phyloP scores from a whole-genome alignment of 2,888 invertebrate species.

The Trachelus tabidus region DNA sequence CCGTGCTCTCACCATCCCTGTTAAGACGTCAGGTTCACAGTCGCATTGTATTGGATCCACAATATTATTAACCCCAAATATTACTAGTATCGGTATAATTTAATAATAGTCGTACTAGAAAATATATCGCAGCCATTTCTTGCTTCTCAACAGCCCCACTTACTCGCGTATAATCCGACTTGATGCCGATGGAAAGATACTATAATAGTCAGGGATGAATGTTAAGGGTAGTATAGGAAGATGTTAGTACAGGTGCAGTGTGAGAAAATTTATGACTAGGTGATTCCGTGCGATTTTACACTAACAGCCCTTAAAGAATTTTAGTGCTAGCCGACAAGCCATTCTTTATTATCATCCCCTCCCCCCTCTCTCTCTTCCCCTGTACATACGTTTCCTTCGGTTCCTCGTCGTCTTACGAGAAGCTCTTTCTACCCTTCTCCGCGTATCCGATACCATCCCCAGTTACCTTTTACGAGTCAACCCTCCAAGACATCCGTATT shows the following conservation, averaged over 20 bases:
- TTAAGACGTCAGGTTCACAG: not conserved
- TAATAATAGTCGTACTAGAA: not conserved
- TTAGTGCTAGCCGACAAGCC: not conserved
- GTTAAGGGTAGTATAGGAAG: not conserved
- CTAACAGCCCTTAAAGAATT: conserved; percentile 1
- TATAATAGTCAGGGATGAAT: not conserved
- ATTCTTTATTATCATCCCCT: not conserved
- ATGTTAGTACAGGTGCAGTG: not conserved
- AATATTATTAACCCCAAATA: not conserved
- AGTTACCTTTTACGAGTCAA: not conserved
- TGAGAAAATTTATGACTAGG: not conserved
- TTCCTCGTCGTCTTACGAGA: not conserved
- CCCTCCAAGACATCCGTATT: not conserved
- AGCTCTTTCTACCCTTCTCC: not conserved
- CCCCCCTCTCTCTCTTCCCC: too few species aligned
- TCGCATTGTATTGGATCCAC: not conserved
- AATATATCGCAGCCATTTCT: not conserved
- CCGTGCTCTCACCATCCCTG: not conserved
- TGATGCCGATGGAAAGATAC: not conserved
- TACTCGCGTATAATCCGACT: not conserved
- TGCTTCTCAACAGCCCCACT: not conserved
- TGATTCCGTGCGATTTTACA: conserved; percentile 1
- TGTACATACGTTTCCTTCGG: not conserved
- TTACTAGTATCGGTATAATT: not conserved
- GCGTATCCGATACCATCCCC: not conserved